Conservation (phyloP, 1,140 invertebrate genomes). For the Drosophila santomea region DNA sequence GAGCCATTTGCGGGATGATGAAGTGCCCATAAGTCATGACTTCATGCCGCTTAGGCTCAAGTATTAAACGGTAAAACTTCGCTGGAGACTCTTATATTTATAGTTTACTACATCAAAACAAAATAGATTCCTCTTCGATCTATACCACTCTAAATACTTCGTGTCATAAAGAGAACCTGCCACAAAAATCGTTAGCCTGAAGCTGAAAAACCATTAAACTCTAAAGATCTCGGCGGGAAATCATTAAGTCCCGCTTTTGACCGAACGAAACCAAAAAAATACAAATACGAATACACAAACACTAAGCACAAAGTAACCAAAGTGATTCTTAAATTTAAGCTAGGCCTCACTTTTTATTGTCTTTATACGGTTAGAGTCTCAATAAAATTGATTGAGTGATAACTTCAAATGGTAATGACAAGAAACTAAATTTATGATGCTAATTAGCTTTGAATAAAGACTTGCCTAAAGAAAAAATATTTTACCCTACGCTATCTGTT, state of each 20-base stretch:
- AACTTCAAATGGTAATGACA: conserved; percentile 46
- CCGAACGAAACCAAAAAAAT: conserved; percentile 14
- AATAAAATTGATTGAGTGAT: conserved; percentile 71
- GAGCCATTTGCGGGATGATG: conserved; percentile 7
- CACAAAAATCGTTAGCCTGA: conserved; percentile 5
- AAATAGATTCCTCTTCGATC: not conserved
- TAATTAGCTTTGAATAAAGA: conserved; percentile 59
- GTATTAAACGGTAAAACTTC: not conserved
- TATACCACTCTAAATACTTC: conserved; percentile 11
- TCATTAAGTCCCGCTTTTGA: conserved; percentile 27
- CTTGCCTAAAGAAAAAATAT: conserved; percentile 2
- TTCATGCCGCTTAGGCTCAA: not conserved
- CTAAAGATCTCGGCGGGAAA: conserved; percentile 7
- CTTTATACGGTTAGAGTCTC: conserved; percentile 29
- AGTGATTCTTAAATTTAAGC: conserved; percentile 11
- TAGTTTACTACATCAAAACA: not conserved
- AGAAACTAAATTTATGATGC: conserved; percentile 49
- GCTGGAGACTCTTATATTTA: not conserved
- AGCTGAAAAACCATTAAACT: conserved; percentile 23
- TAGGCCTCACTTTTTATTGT: conserved; percentile 22
- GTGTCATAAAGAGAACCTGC: conserved; percentile 21
- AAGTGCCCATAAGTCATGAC: conserved; percentile 9
- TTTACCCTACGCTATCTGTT: conserved; percentile 27
- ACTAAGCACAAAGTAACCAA: conserved; percentile 36
- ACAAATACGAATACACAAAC: conserved; percentile 7